phyloP scores from a whole-genome alignment of 2,888 invertebrate species.

The Heliconius cydno region DNA sequence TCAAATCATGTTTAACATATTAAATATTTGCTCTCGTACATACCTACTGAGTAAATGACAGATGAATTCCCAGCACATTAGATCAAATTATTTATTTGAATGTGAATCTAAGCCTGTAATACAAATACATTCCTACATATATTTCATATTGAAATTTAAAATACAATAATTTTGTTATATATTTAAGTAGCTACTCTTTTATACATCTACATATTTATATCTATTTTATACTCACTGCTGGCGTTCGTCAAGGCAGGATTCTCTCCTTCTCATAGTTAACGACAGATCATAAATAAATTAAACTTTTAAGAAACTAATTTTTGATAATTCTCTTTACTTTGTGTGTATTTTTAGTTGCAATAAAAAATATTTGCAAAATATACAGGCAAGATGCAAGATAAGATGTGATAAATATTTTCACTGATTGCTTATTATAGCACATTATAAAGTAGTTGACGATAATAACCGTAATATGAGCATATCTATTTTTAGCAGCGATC shows the following conservation, averaged over 20 bases:
- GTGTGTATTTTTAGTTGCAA: background rate
- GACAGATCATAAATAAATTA: background rate
- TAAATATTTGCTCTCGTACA: conserved; percentile 37
- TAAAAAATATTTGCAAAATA: background rate
- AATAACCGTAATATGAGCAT: conserved; percentile 54
- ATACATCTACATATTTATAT: background rate
- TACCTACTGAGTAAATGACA: conserved; percentile 36
- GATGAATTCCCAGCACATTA: conserved; percentile 41
- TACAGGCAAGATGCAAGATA: conserved; percentile 10
- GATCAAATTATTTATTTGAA: conserved; percentile 37
- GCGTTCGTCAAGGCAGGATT: background rate
- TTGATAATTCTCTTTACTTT: background rate
- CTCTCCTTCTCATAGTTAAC: background rate
- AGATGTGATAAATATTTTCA: conserved; percentile 32
- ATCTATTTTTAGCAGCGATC: conserved; percentile 71
- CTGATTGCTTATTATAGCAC: conserved; percentile 34
- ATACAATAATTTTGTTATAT: background rate
- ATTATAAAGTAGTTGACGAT: conserved; percentile 46
- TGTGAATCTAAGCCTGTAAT: background rate
- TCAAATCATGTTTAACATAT: conserved; percentile 44
- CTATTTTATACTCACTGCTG: background rate
- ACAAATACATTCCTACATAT: background rate
- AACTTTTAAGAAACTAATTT: background rate
- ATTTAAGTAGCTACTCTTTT: background rate
- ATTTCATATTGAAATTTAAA: background rate